Conservation (phyloP, 2,113 vertebrate species). For the Chamaetylas fuelleborni region DNA sequence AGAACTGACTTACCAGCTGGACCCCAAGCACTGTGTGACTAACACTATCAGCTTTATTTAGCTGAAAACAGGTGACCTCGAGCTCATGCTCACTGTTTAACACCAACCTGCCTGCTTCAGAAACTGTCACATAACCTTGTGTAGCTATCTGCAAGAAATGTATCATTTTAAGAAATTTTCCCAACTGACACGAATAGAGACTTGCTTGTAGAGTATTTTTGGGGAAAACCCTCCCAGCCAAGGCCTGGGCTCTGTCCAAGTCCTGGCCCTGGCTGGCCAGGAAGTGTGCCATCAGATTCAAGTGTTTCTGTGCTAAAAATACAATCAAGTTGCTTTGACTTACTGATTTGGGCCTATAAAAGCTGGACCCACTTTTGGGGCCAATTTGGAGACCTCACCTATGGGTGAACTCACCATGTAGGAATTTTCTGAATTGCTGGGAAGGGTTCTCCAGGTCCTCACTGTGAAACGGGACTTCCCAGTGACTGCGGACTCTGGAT, state of each 20-base stretch:
- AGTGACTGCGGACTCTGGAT: too few relatives aligned
- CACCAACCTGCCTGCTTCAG: neutral
- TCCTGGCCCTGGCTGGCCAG: neutral
- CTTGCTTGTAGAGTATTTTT: neutral
- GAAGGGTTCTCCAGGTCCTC: too few relatives aligned
- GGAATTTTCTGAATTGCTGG: too few relatives aligned
- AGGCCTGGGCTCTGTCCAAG: neutral
- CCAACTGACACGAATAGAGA: neutral
- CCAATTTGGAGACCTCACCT: too few relatives aligned
- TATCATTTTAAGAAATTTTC: neutral
- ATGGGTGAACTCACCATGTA: too few relatives aligned
- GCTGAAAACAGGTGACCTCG: neutral
- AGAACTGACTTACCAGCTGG: neutral
- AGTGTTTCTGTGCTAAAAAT: too few relatives aligned
- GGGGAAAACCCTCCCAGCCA: neutral
- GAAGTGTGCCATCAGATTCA: neutral
- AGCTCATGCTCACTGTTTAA: neutral
- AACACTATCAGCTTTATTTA: neutral
- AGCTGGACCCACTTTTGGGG: neutral
- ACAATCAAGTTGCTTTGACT: neutral
- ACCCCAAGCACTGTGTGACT: neutral
- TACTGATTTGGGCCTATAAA: neutral
- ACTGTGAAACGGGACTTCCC: too few relatives aligned
- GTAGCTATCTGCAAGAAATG: neutral
- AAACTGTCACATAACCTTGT: neutral